Percentiles rank a stretch among this genome's conserved stretches.
Conservation (phyloP, 2,797 vertebrate species). For the Geotrypetes seraphini region DNA sequence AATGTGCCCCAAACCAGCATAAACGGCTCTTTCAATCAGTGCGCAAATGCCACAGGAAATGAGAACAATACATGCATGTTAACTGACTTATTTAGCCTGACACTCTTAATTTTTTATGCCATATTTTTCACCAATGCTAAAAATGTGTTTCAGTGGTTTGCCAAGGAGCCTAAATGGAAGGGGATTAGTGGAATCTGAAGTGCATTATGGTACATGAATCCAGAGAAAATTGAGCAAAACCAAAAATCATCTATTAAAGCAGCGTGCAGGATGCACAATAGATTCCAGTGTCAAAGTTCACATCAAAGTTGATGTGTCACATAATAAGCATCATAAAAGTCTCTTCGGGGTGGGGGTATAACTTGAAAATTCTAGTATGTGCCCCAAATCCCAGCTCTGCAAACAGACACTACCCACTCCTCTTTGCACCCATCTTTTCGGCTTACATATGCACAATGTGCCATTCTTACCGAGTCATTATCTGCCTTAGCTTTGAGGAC, state of each 20-base stretch:
- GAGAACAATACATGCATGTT: slow-evolving; percentile 47
- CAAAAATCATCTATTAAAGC: slow-evolving; percentile 23
- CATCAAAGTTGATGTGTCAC: slow-evolving; percentile 5
- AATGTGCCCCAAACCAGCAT: slow-evolving; percentile 36
- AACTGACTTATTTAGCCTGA: slow-evolving; percentile 37
- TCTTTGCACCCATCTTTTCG: slow-evolving; percentile 66
- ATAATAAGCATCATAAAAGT: no score
- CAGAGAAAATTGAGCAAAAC: slow-evolving; percentile 4
- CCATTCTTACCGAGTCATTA: slow-evolving; percentile 84
- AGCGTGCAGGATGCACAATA: slow-evolving; percentile 12
- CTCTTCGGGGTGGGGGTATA: no score
- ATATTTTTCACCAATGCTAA: slow-evolving; percentile 35
- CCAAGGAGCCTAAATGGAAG: slow-evolving; percentile 31
- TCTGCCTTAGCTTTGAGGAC: slow-evolving; percentile 80
- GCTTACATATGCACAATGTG: slow-evolving; percentile 80
- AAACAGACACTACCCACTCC: slow-evolving; percentile 64
- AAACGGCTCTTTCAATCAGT: slow-evolving; percentile 25
- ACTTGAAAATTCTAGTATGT: slow-evolving; percentile 35
- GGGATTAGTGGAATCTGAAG: slow-evolving; percentile 28
- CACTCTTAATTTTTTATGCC: slow-evolving; percentile 38
- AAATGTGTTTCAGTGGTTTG: slow-evolving; percentile 36
- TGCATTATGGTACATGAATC: slow-evolving; percentile 27
- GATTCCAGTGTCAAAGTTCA: slow-evolving; percentile 23
- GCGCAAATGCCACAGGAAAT: slow-evolving; percentile 34
- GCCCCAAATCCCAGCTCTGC: slow-evolving; percentile 60